Percentiles rank a stretch among this genome's conserved stretches.
These are phyloP conservation scores for Microtus montanus DNA, from an alignment of 2,113 vertebrate species.

Conservation along the genomic window DNA sequence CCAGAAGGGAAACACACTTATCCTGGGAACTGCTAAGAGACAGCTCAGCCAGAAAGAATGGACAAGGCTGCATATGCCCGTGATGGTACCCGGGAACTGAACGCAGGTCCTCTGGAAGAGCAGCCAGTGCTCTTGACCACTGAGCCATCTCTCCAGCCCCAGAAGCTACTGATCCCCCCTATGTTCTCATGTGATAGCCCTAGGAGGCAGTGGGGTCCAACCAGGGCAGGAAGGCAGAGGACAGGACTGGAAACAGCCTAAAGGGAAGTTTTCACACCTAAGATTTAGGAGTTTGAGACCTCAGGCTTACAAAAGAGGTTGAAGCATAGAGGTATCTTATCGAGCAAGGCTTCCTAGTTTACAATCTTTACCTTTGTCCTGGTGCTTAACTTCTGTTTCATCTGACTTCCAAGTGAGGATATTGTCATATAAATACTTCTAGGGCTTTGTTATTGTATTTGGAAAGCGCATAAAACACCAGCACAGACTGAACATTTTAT, in stretches of 20 bases:
- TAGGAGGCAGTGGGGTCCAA: not conserved
- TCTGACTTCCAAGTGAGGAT: not conserved
- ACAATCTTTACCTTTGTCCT: not conserved
- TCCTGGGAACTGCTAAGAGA: not conserved
- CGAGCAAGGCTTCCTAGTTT: not conserved
- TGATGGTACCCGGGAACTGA: not conserved
- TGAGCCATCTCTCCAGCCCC: not conserved
- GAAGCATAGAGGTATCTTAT: not conserved
- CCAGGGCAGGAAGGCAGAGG: not conserved
- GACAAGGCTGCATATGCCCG: not conserved
- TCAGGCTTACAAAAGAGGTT: no score
- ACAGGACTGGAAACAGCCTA: not conserved
- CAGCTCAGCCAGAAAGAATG: not conserved
- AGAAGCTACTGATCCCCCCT: not conserved
- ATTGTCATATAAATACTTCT: not conserved
- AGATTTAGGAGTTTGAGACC: no score
- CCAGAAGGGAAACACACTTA: not conserved
- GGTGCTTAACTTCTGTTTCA: no score
- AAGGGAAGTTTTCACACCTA: fast-evolving
- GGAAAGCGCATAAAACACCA: not conserved
- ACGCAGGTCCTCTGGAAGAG: not conserved
- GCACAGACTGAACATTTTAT: not conserved
- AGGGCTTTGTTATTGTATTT: not conserved
- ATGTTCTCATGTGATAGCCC: not conserved
- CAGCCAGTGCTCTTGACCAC: not conserved